Conservation (phyloP, 2,797 vertebrate species). For the Buceros bicornis region DNA sequence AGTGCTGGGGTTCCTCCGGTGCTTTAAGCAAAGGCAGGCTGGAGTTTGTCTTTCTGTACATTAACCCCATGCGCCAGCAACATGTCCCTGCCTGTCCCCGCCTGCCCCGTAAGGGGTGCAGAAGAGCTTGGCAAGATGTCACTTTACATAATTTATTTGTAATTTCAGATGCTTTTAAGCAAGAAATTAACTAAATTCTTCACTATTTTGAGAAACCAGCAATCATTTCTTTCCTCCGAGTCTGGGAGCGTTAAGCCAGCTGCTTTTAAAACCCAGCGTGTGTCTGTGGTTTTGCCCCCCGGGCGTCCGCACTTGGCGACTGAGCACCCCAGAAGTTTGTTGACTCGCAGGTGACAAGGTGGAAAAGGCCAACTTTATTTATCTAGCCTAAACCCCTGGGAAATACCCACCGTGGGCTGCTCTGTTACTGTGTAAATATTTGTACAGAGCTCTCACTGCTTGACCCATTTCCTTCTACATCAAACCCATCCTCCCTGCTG, state of each 20-base stretch:
- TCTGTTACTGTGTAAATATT: slow-evolving; percentile 6
- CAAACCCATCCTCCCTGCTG: neutral
- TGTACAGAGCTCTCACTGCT: neutral
- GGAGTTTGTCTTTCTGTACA: neutral
- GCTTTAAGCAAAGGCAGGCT: neutral
- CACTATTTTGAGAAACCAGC: neutral
- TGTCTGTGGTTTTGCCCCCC: neutral
- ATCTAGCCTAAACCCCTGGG: neutral
- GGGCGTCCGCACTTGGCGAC: neutral
- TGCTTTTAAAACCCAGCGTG: neutral
- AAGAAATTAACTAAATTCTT: neutral
- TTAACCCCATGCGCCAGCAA: neutral
- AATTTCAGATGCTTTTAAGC: neutral
- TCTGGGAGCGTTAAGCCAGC: neutral
- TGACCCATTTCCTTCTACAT: neutral
- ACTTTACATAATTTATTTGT: neutral
- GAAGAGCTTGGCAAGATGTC: neutral
- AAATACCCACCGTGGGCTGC: neutral
- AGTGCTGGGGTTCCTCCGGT: neutral
- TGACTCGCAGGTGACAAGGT: neutral
- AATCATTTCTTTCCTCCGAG: neutral
- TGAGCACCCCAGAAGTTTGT: slow-evolving; percentile 28
- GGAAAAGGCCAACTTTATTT: neutral
- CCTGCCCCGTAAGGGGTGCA: neutral
- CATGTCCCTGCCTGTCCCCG: accelerated